phyloP scores from a whole-genome alignment of 2,113 vertebrate genomes.

The Notechis scutatus region DNA sequence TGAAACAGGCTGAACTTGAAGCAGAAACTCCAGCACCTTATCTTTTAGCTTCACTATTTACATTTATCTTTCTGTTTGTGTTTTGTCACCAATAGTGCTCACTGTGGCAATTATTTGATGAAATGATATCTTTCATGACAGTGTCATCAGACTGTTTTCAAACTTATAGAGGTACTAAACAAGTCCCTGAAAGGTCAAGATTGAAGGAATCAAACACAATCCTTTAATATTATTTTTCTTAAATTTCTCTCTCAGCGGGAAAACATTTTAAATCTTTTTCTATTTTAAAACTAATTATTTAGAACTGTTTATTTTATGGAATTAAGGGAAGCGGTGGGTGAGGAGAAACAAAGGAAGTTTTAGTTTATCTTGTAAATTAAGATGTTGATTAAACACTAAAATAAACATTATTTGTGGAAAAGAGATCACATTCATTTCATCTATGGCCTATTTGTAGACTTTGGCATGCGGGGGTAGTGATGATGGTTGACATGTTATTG shows the following conservation, averaged over 20 bases:
- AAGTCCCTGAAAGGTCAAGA: neutral
- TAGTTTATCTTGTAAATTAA: neutral
- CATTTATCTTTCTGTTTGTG: neutral
- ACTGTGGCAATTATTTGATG: neutral
- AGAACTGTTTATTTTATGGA: neutral
- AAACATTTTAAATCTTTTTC: neutral
- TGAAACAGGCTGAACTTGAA: neutral
- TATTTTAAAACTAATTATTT: neutral
- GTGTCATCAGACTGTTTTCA: neutral
- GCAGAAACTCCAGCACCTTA: neutral
- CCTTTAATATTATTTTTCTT: neutral
- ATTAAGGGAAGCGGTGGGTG: neutral
- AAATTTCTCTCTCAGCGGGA: neutral
- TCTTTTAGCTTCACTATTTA: neutral
- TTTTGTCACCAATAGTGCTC: neutral
- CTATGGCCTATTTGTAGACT: neutral
- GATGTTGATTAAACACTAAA: neutral
- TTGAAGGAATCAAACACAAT: neutral
- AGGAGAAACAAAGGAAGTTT: neutral
- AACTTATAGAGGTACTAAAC: neutral
- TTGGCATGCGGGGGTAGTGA: neutral
- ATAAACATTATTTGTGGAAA: slow-evolving; percentile 2
- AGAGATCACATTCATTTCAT: neutral
- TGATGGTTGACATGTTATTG: neutral
- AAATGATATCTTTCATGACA: neutral